Evolutionary conservation across 2,888 invertebrate genomes (phyloP), one percentile per base, ranked within the genome.

Genomic region (Catocala nupta): DNA sequence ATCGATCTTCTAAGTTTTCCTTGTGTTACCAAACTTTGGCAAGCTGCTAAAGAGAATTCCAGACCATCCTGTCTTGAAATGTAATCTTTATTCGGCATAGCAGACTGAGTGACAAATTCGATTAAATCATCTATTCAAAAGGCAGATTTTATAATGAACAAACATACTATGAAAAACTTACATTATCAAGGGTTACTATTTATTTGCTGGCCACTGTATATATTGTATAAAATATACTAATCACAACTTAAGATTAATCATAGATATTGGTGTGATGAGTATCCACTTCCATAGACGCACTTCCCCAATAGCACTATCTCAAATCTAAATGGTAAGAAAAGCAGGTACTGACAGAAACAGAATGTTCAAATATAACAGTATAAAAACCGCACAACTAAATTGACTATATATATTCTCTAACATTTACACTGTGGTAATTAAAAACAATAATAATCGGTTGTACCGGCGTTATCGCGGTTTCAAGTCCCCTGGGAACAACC

Each of bases 1-100:
- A 44, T 75, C 70, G 63, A 75, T 71, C 66, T 75, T 71, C 42
- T 63, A 71, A 66, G 70, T 44, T 74, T 75, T 69, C 65, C 66
- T 56, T 34, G 36, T 39, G 12, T 11, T 33, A 43, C 50, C 13
- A 71, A 63, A 62, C 68, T 55, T 63, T 72, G 63, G 63, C 59
- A 74, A 71, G 58, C 71, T 44, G 7, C 36, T 47, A 25, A 63
- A 59, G 55, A 68, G 55, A 69, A 65, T 60, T 56, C 73, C 63
- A 73, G 60, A 69, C 59, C 50, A 66, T 60, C 43, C 44, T 48
- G 33, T 54, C 60, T 49, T 67, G 69, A 75, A 75, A 75, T 67
- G 69, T 66, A 53, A 62, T 63, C 53, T 69, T 65, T 66, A 47
- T 44, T 58, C 13, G 60, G 66, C 63, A 73, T 71, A 68, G 65